Percentiles rank a stretch among this genome's conserved stretches.
phyloP scores from a whole-genome alignment of 2,113 vertebrate genomes.

The Indicator indicator region DNA sequence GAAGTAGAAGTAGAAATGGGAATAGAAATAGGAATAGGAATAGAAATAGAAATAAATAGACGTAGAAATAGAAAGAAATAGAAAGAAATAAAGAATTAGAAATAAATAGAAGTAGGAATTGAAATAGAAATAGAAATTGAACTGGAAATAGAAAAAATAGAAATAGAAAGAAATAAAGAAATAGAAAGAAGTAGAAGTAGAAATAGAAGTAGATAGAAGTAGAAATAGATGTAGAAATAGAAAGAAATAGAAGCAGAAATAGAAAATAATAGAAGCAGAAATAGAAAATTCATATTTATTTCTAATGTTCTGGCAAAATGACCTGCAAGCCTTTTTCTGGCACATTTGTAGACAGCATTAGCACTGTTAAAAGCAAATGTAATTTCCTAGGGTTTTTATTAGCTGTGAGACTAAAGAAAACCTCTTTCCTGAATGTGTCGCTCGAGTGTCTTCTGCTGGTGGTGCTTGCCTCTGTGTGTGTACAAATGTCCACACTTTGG shows the following conservation, averaged over 20 bases:
- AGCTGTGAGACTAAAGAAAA: conserved; percentile 55
- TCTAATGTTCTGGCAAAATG: not conserved
- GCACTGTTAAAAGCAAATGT: conserved; percentile 50
- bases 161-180: not conserved
- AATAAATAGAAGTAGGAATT: not conserved
- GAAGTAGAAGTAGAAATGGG: too few species aligned
- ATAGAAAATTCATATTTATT: not conserved
- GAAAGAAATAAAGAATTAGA: not conserved
- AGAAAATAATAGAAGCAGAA: not conserved
- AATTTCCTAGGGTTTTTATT: conserved; percentile 44
- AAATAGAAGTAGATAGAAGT: not conserved
- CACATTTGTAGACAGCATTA: conserved; percentile 28
- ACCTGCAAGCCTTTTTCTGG: not conserved
- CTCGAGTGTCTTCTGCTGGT: conserved; percentile 17
- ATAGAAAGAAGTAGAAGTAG: not conserved
- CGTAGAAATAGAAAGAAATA: too few species aligned
- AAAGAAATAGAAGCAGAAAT: not conserved
- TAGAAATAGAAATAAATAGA: too few species aligned
- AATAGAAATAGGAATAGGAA: too few species aligned
- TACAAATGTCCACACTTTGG: not conserved
- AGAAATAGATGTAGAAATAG: not conserved
- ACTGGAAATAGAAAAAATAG: not conserved
- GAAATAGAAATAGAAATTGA: not conserved
- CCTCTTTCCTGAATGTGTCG: conserved; percentile 15
- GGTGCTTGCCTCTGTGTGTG: not conserved